Conservation (phyloP, 2,113 vertebrate genomes). For the Prochilodus magdalenae region DNA sequence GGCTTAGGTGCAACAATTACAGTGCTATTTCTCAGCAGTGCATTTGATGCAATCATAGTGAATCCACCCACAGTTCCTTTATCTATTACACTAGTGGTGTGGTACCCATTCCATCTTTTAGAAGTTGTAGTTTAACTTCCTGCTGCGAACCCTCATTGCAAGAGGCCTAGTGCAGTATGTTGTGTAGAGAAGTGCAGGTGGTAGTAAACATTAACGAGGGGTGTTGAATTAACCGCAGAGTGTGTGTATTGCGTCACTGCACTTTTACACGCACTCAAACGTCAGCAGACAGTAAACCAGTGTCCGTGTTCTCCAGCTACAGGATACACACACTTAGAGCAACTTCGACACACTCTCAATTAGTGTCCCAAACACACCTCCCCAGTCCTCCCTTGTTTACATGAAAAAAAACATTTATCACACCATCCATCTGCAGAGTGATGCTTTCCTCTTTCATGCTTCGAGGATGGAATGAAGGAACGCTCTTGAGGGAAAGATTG, state of each 20-base stretch:
- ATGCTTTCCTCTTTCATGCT: neutral
- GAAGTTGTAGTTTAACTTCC: constrained; percentile 3
- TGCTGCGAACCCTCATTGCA: neutral
- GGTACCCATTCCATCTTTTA: constrained; percentile 13
- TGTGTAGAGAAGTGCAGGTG: constrained; percentile 32
- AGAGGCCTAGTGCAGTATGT: constrained; percentile 27
- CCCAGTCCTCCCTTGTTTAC: constrained; percentile 21
- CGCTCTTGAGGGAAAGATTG: constrained; percentile 31
- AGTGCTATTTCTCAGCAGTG: too few species aligned
- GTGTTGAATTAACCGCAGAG: constrained; percentile 51
- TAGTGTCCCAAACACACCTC: constrained; percentile 8
- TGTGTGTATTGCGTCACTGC: constrained; percentile 53
- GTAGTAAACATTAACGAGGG: constrained; percentile 64
- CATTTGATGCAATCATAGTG: too few species aligned
- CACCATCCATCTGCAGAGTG: neutral
- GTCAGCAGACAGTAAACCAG: constrained; percentile 14
- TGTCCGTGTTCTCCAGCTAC: constrained; percentile 2
- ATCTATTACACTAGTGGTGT: neutral
- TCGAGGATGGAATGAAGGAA: constrained; percentile 19
- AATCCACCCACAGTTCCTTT: neutral
- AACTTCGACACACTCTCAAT: constrained; percentile 17
- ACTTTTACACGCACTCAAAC: constrained; percentile 38
- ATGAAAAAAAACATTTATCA: constrained; percentile 40
- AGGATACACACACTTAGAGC: constrained; percentile 26
- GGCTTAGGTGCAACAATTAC: too few species aligned